These are phyloP conservation scores for Cyprinella venusta DNA, from an alignment of 2,797 vertebrate genomes.

Conservation along the genomic window DNA sequence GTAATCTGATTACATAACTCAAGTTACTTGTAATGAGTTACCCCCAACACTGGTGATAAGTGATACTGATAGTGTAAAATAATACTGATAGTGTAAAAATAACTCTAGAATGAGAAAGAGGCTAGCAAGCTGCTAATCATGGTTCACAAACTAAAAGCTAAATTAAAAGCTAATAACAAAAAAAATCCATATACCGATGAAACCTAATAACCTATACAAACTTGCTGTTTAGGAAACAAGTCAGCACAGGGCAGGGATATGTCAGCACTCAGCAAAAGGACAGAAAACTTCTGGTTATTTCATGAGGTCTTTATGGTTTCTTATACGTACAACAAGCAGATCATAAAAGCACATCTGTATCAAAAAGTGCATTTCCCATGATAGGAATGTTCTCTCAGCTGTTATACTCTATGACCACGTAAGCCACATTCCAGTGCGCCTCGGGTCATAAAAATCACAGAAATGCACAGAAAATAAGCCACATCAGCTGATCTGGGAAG, in stretches of 20 bases:
- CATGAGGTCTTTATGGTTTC: background rate
- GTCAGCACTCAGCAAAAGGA: background rate
- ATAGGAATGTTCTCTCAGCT: conserved; percentile 27
- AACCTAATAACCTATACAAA: background rate
- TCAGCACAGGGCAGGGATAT: background rate
- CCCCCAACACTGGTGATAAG: too few relatives aligned
- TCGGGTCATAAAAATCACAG: conserved; percentile 10
- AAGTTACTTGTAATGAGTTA: too few relatives aligned
- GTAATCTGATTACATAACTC: too few relatives aligned
- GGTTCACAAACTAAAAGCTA: background rate
- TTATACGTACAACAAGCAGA: background rate
- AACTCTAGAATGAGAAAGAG: background rate
- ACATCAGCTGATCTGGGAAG: conserved; percentile 20
- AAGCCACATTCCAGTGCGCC: conserved; percentile 2
- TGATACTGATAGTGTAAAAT: too few relatives aligned
- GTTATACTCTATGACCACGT: background rate
- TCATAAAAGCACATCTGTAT: conserved; percentile 2
- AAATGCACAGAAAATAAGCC: background rate
- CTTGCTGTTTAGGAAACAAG: background rate
- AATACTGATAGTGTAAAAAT: too few relatives aligned
- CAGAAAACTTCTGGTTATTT: background rate
- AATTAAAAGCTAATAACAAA: background rate
- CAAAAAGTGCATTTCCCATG: background rate
- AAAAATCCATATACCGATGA: background rate
- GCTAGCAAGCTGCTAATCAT: background rate